phyloP scores from a whole-genome alignment of 2,888 invertebrate species.

The Diabrotica balteata region DNA sequence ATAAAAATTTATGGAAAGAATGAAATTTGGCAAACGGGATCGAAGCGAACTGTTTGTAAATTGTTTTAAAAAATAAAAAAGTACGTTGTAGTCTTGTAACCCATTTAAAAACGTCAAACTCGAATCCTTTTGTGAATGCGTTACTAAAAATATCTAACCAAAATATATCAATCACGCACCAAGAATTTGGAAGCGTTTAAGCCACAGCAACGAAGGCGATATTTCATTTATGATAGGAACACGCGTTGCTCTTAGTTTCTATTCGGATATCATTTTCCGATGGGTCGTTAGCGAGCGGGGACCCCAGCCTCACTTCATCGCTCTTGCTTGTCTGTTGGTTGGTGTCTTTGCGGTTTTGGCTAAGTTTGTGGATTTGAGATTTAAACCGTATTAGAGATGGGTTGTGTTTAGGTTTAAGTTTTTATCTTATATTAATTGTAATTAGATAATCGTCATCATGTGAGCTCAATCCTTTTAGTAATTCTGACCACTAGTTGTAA shows the following conservation, averaged over 20 bases:
- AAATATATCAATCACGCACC: constrained; percentile 36
- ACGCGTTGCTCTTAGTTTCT: constrained; percentile 44
- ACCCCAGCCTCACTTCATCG: constrained; percentile 2
- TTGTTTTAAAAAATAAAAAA: no score
- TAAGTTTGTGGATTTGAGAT: background rate
- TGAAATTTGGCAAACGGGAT: no score
- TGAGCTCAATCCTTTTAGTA: no score
- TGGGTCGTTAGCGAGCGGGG: constrained; percentile 41
- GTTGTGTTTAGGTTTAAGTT: no score
- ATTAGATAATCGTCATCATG: no score
- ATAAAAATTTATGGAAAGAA: no score
- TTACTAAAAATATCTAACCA: constrained; percentile 20
- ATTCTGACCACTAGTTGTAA: no score
- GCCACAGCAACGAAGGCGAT: constrained; percentile 34
- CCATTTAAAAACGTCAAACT: background rate
- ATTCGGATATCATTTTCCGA: constrained; percentile 43
- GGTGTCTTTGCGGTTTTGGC: constrained; percentile 39
- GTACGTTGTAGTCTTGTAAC: background rate
- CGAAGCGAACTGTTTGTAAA: no score
- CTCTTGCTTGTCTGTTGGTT: constrained; percentile 19
- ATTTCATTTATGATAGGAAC: constrained; percentile 46
- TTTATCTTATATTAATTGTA: no score
- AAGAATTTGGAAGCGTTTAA: constrained; percentile 33
- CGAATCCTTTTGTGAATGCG: constrained; percentile 14
- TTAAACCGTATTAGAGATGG: constrained; percentile 23